phyloP scores from a whole-genome alignment of 2,113 vertebrate species.

The Empidonax alnorum region DNA sequence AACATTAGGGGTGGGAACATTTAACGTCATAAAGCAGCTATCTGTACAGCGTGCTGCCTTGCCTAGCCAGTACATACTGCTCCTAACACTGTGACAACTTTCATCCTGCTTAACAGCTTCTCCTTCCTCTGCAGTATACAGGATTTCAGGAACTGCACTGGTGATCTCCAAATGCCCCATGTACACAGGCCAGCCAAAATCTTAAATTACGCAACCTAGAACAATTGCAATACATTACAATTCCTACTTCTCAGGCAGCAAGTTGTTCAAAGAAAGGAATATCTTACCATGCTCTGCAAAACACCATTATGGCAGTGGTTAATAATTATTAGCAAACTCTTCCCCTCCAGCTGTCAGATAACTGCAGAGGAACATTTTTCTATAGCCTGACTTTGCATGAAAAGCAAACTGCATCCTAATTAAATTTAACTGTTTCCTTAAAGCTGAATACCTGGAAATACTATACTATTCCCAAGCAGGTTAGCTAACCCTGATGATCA shows the following conservation, averaged over 20 bases:
- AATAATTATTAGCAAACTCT: constrained; percentile 55
- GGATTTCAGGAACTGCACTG: not conserved
- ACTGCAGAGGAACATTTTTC: constrained; percentile 4
- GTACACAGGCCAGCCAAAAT: not conserved
- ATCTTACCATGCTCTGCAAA: constrained; percentile 15
- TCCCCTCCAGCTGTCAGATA: constrained; percentile 37
- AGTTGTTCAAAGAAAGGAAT: constrained; percentile 36
- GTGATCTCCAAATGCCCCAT: not conserved
- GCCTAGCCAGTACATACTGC: constrained; percentile 4
- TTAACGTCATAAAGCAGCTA: constrained; percentile 8
- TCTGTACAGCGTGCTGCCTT: not conserved
- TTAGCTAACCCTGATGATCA: not conserved
- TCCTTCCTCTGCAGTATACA: not conserved
- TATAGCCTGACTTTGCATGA: not conserved
- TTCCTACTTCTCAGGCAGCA: not conserved
- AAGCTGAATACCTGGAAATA: not conserved
- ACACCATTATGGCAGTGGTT: constrained; percentile 10
- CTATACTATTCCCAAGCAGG: not conserved
- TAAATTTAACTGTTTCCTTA: not conserved
- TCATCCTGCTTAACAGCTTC: not conserved
- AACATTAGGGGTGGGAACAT: constrained; percentile 34
- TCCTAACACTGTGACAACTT: constrained; percentile 15
- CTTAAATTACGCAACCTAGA: constrained; percentile 17
- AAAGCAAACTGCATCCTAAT: constrained; percentile 29
- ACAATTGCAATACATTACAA: constrained; percentile 7